A percentile compares a stretch with the other conserved stretches of the same genome.
Conservation (phyloP, 1,140 invertebrate genomes). For the Rhopalosiphum padi region DNA sequence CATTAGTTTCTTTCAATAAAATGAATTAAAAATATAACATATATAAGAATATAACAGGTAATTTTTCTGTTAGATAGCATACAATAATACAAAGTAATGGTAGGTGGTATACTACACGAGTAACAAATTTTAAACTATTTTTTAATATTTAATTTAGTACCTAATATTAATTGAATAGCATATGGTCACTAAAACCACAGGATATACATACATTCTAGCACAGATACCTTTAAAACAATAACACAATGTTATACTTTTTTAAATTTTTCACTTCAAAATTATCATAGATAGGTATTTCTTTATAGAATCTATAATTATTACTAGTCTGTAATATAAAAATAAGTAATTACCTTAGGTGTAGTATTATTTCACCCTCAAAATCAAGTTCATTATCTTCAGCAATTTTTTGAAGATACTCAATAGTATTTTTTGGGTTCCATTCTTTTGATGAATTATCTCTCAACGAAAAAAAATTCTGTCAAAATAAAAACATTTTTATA, state of each 20-base stretch:
- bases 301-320: background rate
- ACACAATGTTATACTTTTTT: background rate
- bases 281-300: too few relatives aligned
- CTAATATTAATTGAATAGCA: too few relatives aligned
- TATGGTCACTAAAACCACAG: too few relatives aligned
- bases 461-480: slow-evolving; percentile 49
- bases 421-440: slow-evolving; percentile 40
- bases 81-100: too few relatives aligned
- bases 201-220: too few relatives aligned
- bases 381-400: slow-evolving; percentile 47
- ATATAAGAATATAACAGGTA: too few relatives aligned
- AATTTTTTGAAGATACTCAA: slow-evolving; percentile 35
- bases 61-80: too few relatives aligned
- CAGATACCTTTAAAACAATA: background rate
- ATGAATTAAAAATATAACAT: too few relatives aligned
- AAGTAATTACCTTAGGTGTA: slow-evolving; percentile 56
- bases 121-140: too few relatives aligned
- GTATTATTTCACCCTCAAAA: slow-evolving; percentile 55
- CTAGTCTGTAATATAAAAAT: background rate
- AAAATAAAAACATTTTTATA: background rate
- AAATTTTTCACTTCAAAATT: background rate
- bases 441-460: slow-evolving; percentile 42
- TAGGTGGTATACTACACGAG: too few relatives aligned
- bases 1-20: too few relatives aligned
- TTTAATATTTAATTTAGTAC: too few relatives aligned